Percentiles rank a stretch among this genome's conserved stretches.
Conservation (phyloP, 2,797 vertebrate genomes). For the Avahi laniger region DNA sequence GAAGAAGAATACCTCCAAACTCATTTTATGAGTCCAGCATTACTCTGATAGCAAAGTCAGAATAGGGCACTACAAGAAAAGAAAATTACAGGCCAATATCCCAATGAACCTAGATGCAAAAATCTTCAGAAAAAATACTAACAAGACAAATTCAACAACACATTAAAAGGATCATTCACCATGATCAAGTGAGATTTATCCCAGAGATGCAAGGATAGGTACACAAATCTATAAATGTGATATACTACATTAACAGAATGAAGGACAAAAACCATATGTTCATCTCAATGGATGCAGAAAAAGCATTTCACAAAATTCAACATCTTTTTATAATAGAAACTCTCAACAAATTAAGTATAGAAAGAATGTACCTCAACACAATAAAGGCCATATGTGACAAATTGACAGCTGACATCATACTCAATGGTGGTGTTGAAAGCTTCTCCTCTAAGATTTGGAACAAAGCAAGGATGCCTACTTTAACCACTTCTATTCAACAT, state of each 20-base stretch:
- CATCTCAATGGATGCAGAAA: neutral
- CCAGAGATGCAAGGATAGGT: neutral
- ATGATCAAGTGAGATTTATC: neutral
- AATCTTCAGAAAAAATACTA: neutral
- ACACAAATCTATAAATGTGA: neutral
- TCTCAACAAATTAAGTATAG: neutral
- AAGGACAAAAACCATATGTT: neutral
- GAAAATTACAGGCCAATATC: neutral
- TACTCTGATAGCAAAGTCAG: neutral
- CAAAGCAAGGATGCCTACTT: neutral
- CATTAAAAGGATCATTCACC: neutral
- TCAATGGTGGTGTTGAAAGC: neutral
- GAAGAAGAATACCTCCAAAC: neutral
- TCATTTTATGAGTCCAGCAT: neutral
- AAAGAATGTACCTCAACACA: neutral
- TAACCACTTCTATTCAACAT: neutral
- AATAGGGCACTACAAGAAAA: neutral
- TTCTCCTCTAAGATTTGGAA: neutral
- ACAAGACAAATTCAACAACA: neutral
- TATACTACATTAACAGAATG: neutral
- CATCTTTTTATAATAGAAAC: neutral
- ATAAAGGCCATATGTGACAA: neutral
- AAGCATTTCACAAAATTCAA: neutral
- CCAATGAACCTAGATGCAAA: neutral
- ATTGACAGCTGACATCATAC: neutral